Evolutionary conservation across 1,140 invertebrate species (phyloP), one percentile per base, ranked within the genome.

Genomic region (Drosophila ananassae): DNA sequence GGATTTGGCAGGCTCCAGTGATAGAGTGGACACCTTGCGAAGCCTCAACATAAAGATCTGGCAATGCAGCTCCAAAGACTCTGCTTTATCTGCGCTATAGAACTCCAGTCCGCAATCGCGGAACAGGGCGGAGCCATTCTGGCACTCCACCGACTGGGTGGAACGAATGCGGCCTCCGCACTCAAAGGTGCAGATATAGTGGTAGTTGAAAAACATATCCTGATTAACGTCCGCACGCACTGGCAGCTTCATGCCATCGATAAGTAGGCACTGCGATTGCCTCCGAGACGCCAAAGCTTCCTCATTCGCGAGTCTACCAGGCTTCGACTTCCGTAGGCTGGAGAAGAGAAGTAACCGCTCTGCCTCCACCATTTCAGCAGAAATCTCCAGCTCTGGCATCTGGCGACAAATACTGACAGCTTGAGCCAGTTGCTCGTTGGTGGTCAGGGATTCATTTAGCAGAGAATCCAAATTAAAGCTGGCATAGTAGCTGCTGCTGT

Each of bases 131-230:
- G 60, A 52, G 5, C 83, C 82, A 44, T 91, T 75, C 32, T 73
- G 73, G 37, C 89, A 90, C 57, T 91, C 90, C 1, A 79, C 90
- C 2, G 90, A 91, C 24, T 91, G 90, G 0, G 90, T 91, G n/a
- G 90, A 91, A 3, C 77, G 68, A 28, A 91, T 89, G 4, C 73
- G 58, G 17, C 89, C 87, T 9, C 71, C 82, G 24, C 75, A 79
- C 48, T 91, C 81, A 32, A 91, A 87, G 2, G 91, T 91, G 39
- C 83, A 78, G 22, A 91, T 91, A 50, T 89, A 91, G 46, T 90
- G 80, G n/a, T 91, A 91, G 46, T 91, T 91, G 46, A 91, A 91
- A 55, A 90, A 91, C 63, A 90, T 76, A 12, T 91, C 90, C 34
- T 89, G 85, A 44, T 48, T 90, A 1, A 50, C 77, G 44, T 91